phyloP scores from a whole-genome alignment of 2,113 vertebrate genomes.

The Neomonachus schauinslandi region DNA sequence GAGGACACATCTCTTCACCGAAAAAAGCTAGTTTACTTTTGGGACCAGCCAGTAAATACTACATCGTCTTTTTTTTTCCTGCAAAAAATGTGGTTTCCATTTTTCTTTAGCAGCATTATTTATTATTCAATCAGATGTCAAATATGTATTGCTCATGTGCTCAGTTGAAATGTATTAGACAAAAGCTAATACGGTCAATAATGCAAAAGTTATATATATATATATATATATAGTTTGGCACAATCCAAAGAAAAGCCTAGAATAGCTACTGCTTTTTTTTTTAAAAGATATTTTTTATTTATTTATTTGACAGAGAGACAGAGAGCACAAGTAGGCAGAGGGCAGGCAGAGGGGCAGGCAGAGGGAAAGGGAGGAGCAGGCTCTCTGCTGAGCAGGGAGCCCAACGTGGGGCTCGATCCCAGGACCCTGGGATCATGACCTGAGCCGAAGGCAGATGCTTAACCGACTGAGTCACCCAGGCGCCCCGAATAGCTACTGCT shows the following conservation, averaged over 20 bases:
- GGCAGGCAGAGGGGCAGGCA: no score
- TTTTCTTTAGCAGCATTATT: slow-evolving; percentile 21
- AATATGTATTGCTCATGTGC: neutral
- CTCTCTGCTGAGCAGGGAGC: no score
- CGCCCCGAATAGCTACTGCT: neutral
- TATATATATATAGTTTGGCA: neutral
- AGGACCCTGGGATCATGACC: no score
- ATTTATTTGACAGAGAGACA: no score
- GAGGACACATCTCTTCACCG: neutral
- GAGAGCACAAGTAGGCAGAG: no score
- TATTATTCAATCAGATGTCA: neutral
- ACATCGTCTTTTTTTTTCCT: neutral
- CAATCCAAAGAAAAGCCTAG: neutral
- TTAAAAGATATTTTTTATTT: no score
- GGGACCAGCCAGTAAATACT: neutral
- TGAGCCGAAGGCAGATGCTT: no score
- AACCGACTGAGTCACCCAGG: no score
- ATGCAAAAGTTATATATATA: neutral
- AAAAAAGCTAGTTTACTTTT: neutral
- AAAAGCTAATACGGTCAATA: neutral
- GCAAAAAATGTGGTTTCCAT: neutral
- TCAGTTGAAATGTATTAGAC: neutral
- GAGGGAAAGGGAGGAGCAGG: no score
- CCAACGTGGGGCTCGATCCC: no score
- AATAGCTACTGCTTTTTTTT: neutral